Evolutionary conservation across 2,797 vertebrate genomes (phyloP), one percentile per base, ranked within the genome.

Genomic region (Coregonus sp.): DNA sequence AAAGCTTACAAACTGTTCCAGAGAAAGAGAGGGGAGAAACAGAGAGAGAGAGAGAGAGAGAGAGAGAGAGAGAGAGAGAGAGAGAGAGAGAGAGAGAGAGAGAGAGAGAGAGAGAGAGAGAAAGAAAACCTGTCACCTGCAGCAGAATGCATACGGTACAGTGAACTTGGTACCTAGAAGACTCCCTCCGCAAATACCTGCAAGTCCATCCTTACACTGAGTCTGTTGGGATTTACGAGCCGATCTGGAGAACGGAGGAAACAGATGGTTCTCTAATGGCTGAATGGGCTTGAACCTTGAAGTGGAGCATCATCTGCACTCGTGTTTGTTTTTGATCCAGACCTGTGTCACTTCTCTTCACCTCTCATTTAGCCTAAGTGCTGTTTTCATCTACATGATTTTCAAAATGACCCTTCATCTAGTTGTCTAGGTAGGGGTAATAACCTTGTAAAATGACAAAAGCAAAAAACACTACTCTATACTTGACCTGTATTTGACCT

Each of bases 231-330:
- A 90, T 79, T 75, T 83, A 70, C 7, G 37, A 40, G 37, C 37
- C 37, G 37, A 40, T 40, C 37, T 89, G 87, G 88, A 88, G 73
- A 89, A 82, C 80, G 68, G 73, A 74, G 72, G 75, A 85, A 84
- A 81, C 91, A 92, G 90, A 92, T 91, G 91, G 88, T 75, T 79
- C 56, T 71, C 78, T 80, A 82, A 81, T 84, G 86, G 79, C 78
- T 77, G 81, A 80, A 80, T 85, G 80, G 79, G 78, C 79, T 78
- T 79, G 61, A 80, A 85, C 88, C 56, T 40, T 40, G 37, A 6
- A 40, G 86, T 84, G 82, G 35, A 86, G 77, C 80, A 87, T 37
- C 68, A 5, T 29, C n/a, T 12, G 35, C 59, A 4, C 59, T 52
- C 12, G 12, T 47, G 15, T 59, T 56, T 67, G 12, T 59, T 75